Evolutionary conservation across 2,888 invertebrate genomes (phyloP), one percentile per base, ranked within the genome.

Genomic region (Nephrotoma guestfalica): DNA sequence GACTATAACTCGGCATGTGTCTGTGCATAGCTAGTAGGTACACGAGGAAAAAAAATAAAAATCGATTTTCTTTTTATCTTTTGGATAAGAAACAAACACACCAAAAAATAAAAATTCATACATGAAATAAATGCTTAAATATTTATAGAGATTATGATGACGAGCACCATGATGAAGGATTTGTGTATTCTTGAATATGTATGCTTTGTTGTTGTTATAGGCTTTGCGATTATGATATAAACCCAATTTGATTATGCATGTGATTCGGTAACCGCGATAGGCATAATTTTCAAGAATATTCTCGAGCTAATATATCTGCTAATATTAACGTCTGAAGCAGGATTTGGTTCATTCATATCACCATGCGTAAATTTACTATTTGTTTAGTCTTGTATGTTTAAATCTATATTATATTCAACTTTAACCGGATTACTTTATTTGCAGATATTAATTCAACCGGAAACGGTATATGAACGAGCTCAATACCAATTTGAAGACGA

Each of bases 401-500:
- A n/a, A n/a, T n/a, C n/a, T n/a, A 41, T n/a, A n/a, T 87, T 43
- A 30, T 83, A 83, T 83, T n/a, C 18, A 83, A 83, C 40, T 83
- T 83, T 88, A 51, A 57, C 51, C 51, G n/a, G 6, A 57, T 57
- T 57, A 41, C 5, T 83, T n/a, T 41, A 42, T 84, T 84, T 91
- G 6, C 90, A 96, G 96, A 94, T 96, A 88, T 93, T 96, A 0
- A 93, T 97, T 0, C 97, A 97, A 89, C 96, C 97, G 0, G 96
- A 97, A 89, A 97, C 97, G 0, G 97, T 97, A 5, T 98, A 98
- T 91, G 97, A 98, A 91, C 93, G 96, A 88, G 95, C 97, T 43
- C 97, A 98, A 90, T 98, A 96, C 91, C 97, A 97, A 90, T 97
- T 98, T 90, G 98, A 98, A 91, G 97, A 97, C 89, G 97, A 97